A percentile compares a stretch with the other conserved stretches of the same genome.
These are phyloP conservation scores for Myiotriccus ornatus DNA, from an alignment of 2,797 vertebrate genomes.

Conservation along the genomic window DNA sequence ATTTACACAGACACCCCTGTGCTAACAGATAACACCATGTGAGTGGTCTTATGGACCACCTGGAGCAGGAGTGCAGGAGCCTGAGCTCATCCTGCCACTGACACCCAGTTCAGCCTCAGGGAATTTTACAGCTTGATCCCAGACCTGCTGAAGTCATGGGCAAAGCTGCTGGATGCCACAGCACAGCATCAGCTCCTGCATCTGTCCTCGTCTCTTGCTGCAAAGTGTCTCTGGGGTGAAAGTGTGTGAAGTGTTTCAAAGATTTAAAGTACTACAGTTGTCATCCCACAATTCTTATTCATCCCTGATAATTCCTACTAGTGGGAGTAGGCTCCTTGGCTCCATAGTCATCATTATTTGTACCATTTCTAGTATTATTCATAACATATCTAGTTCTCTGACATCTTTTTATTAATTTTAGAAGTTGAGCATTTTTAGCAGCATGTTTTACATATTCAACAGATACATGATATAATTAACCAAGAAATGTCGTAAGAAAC, in stretches of 20 bases:
- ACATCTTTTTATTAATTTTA: slow-evolving; percentile 44
- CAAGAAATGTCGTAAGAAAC: slow-evolving; percentile 18
- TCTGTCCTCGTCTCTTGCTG: neutral
- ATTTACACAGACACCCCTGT: neutral
- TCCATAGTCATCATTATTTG: slow-evolving; percentile 27
- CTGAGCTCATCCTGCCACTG: slow-evolving; percentile 14
- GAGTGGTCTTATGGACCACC: neutral
- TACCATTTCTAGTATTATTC: slow-evolving; percentile 46
- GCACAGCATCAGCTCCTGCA: neutral
- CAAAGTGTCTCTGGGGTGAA: slow-evolving; percentile 7
- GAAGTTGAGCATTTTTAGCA: slow-evolving; percentile 35
- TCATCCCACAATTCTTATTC: slow-evolving; percentile 38
- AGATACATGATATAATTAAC: slow-evolving; percentile 47
- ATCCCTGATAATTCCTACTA: slow-evolving; percentile 11
- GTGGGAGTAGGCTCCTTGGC: slow-evolving; percentile 2
- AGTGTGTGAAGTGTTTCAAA: neutral
- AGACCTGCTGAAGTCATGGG: neutral
- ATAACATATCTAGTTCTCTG: slow-evolving; percentile 31
- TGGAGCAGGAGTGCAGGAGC: neutral
- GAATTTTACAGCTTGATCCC: slow-evolving; percentile 2
- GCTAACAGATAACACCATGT: neutral
- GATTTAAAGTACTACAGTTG: neutral
- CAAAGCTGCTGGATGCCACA: neutral
- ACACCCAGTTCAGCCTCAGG: neutral
- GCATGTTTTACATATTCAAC: slow-evolving; percentile 15